Percentiles rank a stretch among this genome's conserved stretches.
phyloP scores from a whole-genome alignment of 2,113 vertebrate species.

The Rutilus rutilus region DNA sequence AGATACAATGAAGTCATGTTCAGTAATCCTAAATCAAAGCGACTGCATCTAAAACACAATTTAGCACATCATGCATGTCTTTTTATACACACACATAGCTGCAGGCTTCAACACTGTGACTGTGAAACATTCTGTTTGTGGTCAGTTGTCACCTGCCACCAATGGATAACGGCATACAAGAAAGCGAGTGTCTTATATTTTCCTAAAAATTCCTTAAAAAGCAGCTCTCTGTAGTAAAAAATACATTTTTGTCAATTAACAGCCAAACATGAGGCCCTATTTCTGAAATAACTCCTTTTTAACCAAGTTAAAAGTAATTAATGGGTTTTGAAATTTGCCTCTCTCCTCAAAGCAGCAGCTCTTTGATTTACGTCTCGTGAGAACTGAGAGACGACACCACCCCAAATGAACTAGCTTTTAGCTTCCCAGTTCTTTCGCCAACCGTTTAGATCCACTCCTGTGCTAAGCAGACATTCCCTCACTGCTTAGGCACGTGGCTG shows the following conservation, averaged over 20 bases:
- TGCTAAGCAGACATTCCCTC: slow-evolving; percentile 48
- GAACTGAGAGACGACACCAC: background rate
- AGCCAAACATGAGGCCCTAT: slow-evolving; percentile 4
- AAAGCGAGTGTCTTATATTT: background rate
- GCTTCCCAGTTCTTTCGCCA: background rate
- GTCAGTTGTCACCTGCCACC: background rate
- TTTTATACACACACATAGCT: slow-evolving; percentile 4
- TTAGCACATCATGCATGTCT: background rate
- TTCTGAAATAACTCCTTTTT: slow-evolving; percentile 40
- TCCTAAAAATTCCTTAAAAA: background rate
- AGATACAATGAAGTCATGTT: background rate
- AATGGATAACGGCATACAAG: background rate
- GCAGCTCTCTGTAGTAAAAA: background rate
- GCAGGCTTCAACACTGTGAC: background rate
- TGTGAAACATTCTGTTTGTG: background rate
- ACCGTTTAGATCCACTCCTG: slow-evolving; percentile 2
- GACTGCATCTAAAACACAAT: slow-evolving; percentile 6
- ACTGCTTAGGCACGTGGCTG: slow-evolving; percentile 46
- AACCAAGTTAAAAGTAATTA: slow-evolving; percentile 23
- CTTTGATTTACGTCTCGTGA: slow-evolving; percentile 17
- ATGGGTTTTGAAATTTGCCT: slow-evolving; percentile 40
- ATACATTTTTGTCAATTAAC: slow-evolving; percentile 41
- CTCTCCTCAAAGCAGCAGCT: background rate
- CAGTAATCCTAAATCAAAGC: slow-evolving; percentile 9
- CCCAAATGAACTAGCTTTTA: background rate